phyloP scores from a whole-genome alignment of 2,797 vertebrate species.

The Anabacerthia variegaticeps region DNA sequence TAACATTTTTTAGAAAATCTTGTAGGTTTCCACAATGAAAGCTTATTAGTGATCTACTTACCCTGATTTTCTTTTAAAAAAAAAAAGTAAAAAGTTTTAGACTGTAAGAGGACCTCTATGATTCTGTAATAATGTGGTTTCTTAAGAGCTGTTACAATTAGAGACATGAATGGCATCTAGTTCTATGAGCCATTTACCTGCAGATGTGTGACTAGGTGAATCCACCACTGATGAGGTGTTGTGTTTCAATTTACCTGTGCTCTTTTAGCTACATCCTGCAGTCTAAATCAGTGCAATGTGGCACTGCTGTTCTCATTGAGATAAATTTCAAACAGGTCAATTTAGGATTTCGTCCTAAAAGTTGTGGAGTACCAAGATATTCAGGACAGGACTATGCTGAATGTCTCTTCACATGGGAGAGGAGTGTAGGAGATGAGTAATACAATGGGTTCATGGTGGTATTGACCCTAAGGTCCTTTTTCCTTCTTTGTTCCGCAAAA shows the following conservation, averaged over 20 bases:
- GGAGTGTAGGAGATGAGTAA: not conserved
- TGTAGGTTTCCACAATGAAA: not conserved
- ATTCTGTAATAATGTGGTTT: not conserved
- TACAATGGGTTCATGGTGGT: not conserved
- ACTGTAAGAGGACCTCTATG: not conserved
- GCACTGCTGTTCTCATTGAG: not conserved
- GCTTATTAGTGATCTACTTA: not conserved
- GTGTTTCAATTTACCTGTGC: not conserved
- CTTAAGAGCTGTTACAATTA: not conserved
- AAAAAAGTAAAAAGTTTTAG: not conserved
- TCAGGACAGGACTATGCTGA: not conserved
- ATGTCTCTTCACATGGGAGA: not conserved
- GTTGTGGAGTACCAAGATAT: not conserved
- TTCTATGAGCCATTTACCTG: not conserved
- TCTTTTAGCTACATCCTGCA: not conserved
- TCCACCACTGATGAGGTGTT: not conserved
- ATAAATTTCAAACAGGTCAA: not conserved
- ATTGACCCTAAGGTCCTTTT: not conserved
- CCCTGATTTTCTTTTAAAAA: not conserved
- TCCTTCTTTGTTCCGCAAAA: not conserved
- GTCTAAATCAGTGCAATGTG: not conserved
- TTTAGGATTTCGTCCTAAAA: not conserved
- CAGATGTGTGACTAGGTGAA: not conserved
- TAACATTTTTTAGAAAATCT: not conserved
- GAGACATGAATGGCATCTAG: rapidly evolving